Percentiles rank a stretch among this genome's conserved stretches.
These are phyloP conservation scores for Falco columbarius DNA, from an alignment of 2,797 vertebrate species.

Conservation along the genomic window DNA sequence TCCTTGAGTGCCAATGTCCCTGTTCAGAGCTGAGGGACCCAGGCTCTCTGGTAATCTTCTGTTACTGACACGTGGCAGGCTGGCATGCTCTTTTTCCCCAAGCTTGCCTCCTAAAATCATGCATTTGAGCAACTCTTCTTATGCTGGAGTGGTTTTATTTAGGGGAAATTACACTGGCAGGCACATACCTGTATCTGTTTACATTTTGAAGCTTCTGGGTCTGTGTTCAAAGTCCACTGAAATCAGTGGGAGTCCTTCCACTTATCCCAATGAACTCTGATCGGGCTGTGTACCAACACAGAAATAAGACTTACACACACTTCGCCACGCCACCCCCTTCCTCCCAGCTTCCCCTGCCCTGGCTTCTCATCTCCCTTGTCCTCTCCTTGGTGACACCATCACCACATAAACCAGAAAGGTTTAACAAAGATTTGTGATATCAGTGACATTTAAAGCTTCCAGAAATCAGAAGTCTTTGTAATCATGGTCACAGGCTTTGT, in stretches of 20 bases:
- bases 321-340: background rate
- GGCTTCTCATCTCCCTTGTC: background rate
- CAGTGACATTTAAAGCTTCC: slow-evolving; percentile 28
- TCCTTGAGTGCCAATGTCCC: background rate
- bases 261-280: background rate
- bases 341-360: fast-evolving
- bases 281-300: background rate
- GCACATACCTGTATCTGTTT: background rate
- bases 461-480: slow-evolving; percentile 4
- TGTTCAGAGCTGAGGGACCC: background rate
- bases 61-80: background rate
- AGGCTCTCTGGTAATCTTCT: background rate
- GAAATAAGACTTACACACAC: background rate
- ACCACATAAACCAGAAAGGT: background rate
- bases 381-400: background rate
- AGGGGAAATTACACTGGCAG: background rate
- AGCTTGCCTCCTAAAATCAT: background rate
- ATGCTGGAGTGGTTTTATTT: background rate
- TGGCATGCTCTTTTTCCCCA: background rate
- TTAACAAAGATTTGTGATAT: slow-evolving; percentile 1
- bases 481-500: background rate
- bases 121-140: background rate
- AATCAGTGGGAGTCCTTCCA: background rate
- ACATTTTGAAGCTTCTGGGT: background rate
- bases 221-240: slow-evolving; percentile 21